Evolutionary conservation across 2,888 invertebrate genomes (phyloP).

Genomic region (Muschampia plurimacula): DNA sequence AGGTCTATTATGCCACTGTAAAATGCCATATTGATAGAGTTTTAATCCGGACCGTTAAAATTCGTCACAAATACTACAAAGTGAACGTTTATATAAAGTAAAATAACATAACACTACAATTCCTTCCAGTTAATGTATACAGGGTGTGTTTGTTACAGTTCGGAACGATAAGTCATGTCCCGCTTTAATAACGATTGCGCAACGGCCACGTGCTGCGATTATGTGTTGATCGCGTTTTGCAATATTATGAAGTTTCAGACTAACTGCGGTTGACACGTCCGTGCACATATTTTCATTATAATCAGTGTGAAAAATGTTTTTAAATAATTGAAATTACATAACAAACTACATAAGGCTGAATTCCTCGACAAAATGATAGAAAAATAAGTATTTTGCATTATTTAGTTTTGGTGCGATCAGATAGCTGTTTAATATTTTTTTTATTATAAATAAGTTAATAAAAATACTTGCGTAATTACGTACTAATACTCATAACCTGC

Average conservation of each 20-base stretch:
- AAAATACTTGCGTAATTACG: too few species aligned
- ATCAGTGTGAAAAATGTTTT: background rate
- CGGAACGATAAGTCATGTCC: constrained; percentile 11
- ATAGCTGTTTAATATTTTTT: too few species aligned
- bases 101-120: background rate
- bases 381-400: too few species aligned
- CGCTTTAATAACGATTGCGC: background rate
- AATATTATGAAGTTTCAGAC: constrained; percentile 9
- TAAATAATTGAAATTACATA: background rate
- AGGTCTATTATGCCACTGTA: too few species aligned
- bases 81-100: background rate
- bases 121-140: background rate
- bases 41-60: too few species aligned
- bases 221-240: constrained; percentile 6
- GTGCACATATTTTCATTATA: background rate
- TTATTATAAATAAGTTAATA: too few species aligned
- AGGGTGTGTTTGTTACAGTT: constrained; percentile 10
- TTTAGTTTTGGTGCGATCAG: too few species aligned
- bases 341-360: background rate
- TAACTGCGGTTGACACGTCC: background rate
- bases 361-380: too few species aligned
- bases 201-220: constrained; percentile 10
- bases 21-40: too few species aligned
- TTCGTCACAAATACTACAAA: too few species aligned
- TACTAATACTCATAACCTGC: too few species aligned